These are phyloP conservation scores for Gisinianus flammeolus DNA, from an alignment of 2,888 invertebrate species.

Conservation along the genomic window DNA sequence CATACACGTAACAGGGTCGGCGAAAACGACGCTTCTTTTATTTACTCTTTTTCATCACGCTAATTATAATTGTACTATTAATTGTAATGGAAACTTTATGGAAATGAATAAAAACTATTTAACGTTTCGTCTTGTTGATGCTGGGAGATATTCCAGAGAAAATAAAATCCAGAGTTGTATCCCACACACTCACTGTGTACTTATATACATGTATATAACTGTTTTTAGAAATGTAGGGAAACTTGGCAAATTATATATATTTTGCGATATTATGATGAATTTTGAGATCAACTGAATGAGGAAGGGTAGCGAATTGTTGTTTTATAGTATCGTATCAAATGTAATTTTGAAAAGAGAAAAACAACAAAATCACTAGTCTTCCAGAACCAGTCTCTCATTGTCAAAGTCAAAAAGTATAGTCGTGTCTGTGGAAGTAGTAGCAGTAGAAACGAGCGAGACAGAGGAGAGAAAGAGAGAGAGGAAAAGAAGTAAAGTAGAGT, in stretches of 20 bases:
- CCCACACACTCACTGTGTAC: too few species aligned
- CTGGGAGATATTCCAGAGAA: background rate
- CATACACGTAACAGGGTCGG: slow-evolving; percentile 50
- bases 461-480: background rate
- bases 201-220: too few species aligned
- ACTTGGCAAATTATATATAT: too few species aligned
- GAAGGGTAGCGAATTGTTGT: slow-evolving; percentile 43
- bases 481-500: background rate
- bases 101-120: slow-evolving; percentile 31
- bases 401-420: slow-evolving; percentile 4
- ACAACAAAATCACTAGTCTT: slow-evolving; percentile 45
- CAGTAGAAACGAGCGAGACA: background rate
- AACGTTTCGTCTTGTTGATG: background rate
- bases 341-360: slow-evolving; percentile 30
- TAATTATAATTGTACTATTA: slow-evolving; percentile 50
- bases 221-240: too few species aligned
- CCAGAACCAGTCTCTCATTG: slow-evolving; percentile 40
- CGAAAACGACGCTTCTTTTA: slow-evolving; percentile 54
- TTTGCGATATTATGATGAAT: slow-evolving; percentile 20
- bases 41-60: slow-evolving; percentile 50
- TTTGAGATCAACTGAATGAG: slow-evolving; percentile 41
- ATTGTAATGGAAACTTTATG: slow-evolving; percentile 47
- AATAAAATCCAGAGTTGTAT: background rate
- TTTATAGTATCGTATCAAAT: slow-evolving; percentile 26
- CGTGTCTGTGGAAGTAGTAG: background rate